Conservation (phyloP, 2,113 vertebrate species). For the Gnathonemus echidnorhynchus region DNA sequence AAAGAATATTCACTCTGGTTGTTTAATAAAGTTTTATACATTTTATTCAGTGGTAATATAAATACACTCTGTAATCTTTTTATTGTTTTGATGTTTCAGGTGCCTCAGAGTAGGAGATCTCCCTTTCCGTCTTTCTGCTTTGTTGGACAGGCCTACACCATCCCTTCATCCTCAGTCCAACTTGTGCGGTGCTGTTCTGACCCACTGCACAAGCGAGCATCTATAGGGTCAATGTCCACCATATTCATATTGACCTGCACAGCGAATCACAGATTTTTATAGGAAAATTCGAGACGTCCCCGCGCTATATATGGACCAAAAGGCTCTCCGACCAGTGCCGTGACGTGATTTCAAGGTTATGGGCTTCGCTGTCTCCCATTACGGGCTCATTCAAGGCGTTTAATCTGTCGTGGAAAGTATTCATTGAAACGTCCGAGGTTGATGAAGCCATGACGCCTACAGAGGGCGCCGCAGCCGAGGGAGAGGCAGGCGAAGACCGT, state of each 20-base stretch:
- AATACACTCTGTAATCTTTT: neutral
- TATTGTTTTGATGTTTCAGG: neutral
- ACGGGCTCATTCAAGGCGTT: neutral
- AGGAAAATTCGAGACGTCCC: neutral
- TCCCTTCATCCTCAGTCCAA: neutral
- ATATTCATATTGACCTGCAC: neutral
- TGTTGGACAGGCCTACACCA: neutral
- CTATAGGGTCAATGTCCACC: neutral
- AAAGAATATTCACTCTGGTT: neutral
- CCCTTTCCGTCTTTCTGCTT: neutral
- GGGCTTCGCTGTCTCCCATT: neutral
- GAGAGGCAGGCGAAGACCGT: neutral
- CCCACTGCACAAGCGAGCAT: neutral
- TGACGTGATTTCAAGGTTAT: neutral
- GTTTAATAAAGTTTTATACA: neutral
- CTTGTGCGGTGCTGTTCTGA: neutral
- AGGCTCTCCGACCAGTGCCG: neutral
- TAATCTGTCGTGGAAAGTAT: neutral
- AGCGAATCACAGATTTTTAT: neutral
- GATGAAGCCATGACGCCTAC: slow-evolving; percentile 27
- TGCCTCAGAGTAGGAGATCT: neutral
- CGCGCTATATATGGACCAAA: neutral
- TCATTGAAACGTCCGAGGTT: neutral
- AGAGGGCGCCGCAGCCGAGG: slow-evolving; percentile 39
- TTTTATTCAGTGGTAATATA: neutral